Percentiles rank a stretch among this genome's conserved stretches.
Conservation (phyloP, 1,140 invertebrate species). For the Odontomachus brunneus region DNA sequence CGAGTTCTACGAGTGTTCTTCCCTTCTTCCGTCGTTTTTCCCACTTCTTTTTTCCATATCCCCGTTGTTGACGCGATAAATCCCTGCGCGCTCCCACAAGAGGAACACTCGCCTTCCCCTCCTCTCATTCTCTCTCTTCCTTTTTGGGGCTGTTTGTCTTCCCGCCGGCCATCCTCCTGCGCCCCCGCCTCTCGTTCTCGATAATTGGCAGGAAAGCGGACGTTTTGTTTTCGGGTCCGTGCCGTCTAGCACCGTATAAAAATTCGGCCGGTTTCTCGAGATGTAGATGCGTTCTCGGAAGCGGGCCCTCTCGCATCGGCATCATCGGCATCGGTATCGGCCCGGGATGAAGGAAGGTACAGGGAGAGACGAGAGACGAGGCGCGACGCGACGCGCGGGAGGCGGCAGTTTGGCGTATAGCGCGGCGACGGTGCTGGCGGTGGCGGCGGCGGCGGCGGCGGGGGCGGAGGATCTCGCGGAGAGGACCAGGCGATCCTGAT, state of each 20-base stretch:
- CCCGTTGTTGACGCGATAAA: conserved; percentile 40
- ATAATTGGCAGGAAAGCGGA: conserved; percentile 76
- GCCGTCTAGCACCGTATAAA: conserved; percentile 75
- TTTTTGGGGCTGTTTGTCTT: conserved; percentile 40
- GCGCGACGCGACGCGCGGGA: conserved; percentile 16
- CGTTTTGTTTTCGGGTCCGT: conserved; percentile 71
- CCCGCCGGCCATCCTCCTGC: neutral
- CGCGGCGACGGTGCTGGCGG: conserved; percentile 45
- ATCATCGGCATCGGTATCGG: conserved; percentile 18
- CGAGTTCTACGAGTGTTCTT: no score
- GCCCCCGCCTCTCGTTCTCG: conserved; percentile 2
- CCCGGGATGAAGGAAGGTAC: conserved; percentile 47
- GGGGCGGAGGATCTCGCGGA: conserved; percentile 39
- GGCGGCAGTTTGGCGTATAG: conserved; percentile 19
- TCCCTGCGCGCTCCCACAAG: conserved; percentile 2
- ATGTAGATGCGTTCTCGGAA: conserved; percentile 81
- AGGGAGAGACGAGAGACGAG: conserved; percentile 9
- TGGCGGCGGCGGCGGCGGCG: conserved; percentile 43
- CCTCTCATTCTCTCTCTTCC: neutral
- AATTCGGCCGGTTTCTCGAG: conserved; percentile 79
- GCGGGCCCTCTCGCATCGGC: conserved; percentile 56
- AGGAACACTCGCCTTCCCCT: neutral
- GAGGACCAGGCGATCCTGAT: conserved; percentile 71
- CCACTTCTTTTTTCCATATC: neutral
- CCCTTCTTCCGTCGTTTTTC: no score